Conservation (phyloP, 2,113 vertebrate species). For the Leucopsar rothschildi region DNA sequence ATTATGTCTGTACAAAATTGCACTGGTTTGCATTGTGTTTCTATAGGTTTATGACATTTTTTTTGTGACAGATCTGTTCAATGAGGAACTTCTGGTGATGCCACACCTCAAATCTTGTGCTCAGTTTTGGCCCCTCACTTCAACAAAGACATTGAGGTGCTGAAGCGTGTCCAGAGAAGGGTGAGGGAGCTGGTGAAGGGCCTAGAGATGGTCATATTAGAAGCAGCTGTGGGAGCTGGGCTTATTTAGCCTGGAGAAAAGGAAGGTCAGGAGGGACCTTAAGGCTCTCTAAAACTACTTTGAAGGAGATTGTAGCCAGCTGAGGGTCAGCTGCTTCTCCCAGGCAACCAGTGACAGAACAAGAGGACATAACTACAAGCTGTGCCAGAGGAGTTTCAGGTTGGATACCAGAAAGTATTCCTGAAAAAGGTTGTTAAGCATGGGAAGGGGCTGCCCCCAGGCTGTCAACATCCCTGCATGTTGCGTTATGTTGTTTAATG, state of each 20-base stretch:
- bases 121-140: neutral
- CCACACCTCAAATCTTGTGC: neutral
- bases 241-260: neutral
- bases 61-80: neutral
- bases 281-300: neutral
- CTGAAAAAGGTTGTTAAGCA: too few species aligned
- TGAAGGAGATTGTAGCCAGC: neutral
- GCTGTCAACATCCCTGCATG: neutral
- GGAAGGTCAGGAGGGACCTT: too few species aligned
- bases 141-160: neutral
- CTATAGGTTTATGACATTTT: neutral
- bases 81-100: neutral
- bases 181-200: neutral
- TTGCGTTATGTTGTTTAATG: too few species aligned
- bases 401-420: too few species aligned
- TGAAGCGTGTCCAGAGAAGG: rapidly evolving
- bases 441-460: neutral
- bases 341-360: neutral
- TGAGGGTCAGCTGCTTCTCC: neutral
- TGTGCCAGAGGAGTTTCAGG: neutral
- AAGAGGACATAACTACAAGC: neutral
- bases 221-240: neutral
- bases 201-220: neutral
- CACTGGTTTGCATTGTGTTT: neutral
- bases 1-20: neutral